phyloP scores from a whole-genome alignment of 1,140 invertebrate species.

The Polypedilum vanderplanki region DNA sequence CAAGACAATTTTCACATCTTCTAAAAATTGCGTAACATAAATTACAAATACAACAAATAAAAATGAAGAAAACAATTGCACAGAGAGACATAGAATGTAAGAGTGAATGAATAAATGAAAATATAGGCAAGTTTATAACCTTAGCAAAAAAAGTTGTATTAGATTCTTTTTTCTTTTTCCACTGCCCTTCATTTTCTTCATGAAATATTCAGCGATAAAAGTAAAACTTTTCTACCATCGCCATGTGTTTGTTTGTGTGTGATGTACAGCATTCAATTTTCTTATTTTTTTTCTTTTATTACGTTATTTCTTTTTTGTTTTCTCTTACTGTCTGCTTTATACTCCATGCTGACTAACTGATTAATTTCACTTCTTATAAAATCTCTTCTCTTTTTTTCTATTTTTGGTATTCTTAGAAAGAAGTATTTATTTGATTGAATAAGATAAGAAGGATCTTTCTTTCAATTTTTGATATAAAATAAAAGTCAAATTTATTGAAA shows the following conservation, averaged over 20 bases:
- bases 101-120: background rate
- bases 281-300: background rate
- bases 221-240: background rate
- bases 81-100: background rate
- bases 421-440: too few relatives aligned
- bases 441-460: too few relatives aligned
- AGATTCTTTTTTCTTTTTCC: background rate
- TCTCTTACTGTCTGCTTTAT: background rate
- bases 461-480: too few relatives aligned
- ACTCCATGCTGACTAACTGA: background rate
- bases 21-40: background rate
- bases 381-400: too few relatives aligned
- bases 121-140: conserved; percentile 6
- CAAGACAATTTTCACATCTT: conserved; percentile 4
- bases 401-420: too few relatives aligned
- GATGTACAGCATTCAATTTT: conserved; percentile 2
- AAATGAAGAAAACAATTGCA: too few relatives aligned
- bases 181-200: conserved; percentile 10
- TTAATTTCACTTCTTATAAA: background rate
- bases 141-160: background rate
- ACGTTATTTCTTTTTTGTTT: background rate
- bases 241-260: background rate
- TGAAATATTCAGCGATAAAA: conserved; percentile 16
- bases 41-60: background rate
- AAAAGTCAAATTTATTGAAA: too few relatives aligned